Conservation (phyloP, 2,113 vertebrate genomes). For the Donacobius atricapilla region DNA sequence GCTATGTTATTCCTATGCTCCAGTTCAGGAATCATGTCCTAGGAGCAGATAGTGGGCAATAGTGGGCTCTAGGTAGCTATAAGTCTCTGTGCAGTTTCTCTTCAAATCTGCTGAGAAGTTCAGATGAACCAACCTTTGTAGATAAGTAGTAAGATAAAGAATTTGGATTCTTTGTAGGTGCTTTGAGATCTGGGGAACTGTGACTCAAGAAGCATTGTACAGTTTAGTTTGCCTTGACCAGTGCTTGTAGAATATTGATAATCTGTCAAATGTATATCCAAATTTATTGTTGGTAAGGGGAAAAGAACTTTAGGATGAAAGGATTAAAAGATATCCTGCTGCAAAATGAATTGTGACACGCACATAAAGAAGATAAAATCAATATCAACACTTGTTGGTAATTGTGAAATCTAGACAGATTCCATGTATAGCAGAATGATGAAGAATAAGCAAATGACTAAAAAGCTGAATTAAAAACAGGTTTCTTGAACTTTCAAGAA, state of each 20-base stretch:
- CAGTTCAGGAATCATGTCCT: background rate
- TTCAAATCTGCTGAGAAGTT: background rate
- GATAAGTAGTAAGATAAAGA: background rate
- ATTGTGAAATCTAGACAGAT: background rate
- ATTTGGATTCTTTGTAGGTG: background rate
- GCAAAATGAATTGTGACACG: background rate
- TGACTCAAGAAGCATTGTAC: background rate
- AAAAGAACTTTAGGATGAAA: background rate
- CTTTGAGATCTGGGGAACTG: background rate
- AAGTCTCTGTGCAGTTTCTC: background rate
- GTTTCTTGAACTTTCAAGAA: background rate
- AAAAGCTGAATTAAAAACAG: background rate
- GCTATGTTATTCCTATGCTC: background rate
- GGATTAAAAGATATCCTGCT: background rate
- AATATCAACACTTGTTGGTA: background rate
- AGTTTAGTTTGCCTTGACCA: background rate
- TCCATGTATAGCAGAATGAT: rapidly evolving
- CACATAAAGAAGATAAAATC: background rate
- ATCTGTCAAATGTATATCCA: background rate
- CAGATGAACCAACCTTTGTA: background rate
- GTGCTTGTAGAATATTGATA: background rate
- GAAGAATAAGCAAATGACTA: background rate
- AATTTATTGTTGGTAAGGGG: background rate
- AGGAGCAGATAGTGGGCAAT: background rate
- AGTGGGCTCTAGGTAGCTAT: background rate